Conservation (phyloP, 2,888 invertebrate species). For the Scotopteryx bipunctaria region DNA sequence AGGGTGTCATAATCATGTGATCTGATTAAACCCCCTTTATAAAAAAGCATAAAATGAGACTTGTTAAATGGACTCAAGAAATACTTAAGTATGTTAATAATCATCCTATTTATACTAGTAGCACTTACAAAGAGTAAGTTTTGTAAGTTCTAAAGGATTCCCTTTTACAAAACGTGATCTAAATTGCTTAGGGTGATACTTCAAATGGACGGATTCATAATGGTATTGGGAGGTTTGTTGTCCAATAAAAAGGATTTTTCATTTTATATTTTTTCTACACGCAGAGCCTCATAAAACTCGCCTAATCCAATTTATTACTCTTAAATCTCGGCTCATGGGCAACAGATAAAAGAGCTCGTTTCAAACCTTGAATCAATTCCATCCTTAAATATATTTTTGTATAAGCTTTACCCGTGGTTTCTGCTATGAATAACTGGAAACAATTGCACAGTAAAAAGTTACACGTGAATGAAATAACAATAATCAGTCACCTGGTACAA, state of each 20-base stretch:
- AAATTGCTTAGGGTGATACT: background rate
- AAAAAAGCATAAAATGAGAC: no score
- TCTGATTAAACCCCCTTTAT: no score
- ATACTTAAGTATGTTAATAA: no score
- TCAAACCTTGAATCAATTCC: slow-evolving; percentile 27
- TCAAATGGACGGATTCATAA: slow-evolving; percentile 10
- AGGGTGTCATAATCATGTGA: no score
- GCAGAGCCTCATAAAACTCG: slow-evolving; percentile 21
- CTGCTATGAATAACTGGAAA: no score
- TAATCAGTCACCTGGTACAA: no score
- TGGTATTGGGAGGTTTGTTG: slow-evolving; percentile 20
- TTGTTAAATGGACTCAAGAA: no score
- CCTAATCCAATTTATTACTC: slow-evolving; percentile 30
- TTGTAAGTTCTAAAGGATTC: no score
- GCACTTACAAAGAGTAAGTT: background rate
- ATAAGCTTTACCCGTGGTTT: background rate
- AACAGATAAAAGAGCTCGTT: slow-evolving; percentile 30
- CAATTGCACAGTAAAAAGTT: no score
- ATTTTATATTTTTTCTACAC: slow-evolving; percentile 27
- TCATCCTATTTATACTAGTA: no score
- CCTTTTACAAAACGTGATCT: background rate
- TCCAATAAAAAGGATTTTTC: slow-evolving; percentile 33
- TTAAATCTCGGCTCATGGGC: slow-evolving; percentile 29
- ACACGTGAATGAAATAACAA: no score
- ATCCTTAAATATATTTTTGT: slow-evolving; percentile 19